Base-by-base conservation (phyloP, 2,888 invertebrate species). In the Philhelius pedissequus region DNA sequence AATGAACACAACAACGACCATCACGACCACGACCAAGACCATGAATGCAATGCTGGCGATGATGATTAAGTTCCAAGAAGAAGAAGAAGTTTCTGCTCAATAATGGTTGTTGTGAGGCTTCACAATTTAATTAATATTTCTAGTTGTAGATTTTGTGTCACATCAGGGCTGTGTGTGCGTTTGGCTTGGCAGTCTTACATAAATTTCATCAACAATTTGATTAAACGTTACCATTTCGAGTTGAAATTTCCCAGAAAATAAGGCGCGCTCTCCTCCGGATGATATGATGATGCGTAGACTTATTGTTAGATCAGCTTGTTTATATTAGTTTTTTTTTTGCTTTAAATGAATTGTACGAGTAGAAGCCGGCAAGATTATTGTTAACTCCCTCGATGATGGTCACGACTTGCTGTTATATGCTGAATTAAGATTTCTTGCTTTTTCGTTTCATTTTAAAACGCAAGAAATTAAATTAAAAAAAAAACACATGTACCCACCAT, bases 141-240 rank as follows among this genome's bases (percentile, higher is more conserved):
- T 62, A 75, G 35, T 40, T 32, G 35, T 50, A 60, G 58, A 56
- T 71, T 52, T 52, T 62, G 18, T 71, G 71, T 82, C 77, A 38
- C 76, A 81, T 54, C 54, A 54, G 30, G 32, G 25, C 48, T 3
- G 20, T 35, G 8, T 32, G 32, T 11, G 32, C 32, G 32, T 32
- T 4, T 18, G 8, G 8, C 11, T 25, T 30, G 15, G 4, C 18
- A 15, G 60, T 15, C 52, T 60, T 52, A 81, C 76, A 77, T 70
- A 71, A 81, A 76, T 58, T 74, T 66, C 50, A 81, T 66, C 76
- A 76, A n/a, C 43, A 58, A 80, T 69, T 62, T 80, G 75, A 80
- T 80, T 69, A 80, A 80, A 75, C 56, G 69, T 64, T 45, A 66
- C 15, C 76, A 58, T 66, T 64, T 18, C 22, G 70, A 66, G 76